phyloP scores from a whole-genome alignment of 2,888 invertebrate genomes.

The Xylota segnis region DNA sequence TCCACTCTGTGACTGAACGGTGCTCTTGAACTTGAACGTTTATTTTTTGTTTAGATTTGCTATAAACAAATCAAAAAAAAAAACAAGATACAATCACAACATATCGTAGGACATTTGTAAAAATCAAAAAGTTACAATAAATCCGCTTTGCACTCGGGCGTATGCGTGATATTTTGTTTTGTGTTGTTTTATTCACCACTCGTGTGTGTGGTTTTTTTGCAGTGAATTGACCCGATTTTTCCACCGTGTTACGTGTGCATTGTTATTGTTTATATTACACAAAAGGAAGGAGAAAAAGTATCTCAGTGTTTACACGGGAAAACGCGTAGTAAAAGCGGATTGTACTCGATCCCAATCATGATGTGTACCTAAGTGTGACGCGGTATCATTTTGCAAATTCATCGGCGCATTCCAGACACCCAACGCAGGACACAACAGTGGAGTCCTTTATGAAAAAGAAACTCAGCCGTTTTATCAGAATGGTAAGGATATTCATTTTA shows the following conservation, averaged over 20 bases:
- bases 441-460: slow-evolving; percentile 77
- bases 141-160: slow-evolving; percentile 55
- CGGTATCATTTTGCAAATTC: slow-evolving; percentile 5
- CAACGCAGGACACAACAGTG: slow-evolving; percentile 40
- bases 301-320: slow-evolving; percentile 50
- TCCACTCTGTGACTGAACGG: slow-evolving; percentile 56
- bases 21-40: slow-evolving; percentile 75
- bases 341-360: slow-evolving; percentile 20
- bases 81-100: slow-evolving; percentile 7
- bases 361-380: slow-evolving; percentile 54
- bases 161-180: slow-evolving; percentile 61
- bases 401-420: neutral
- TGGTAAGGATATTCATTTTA: slow-evolving; percentile 59
- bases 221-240: slow-evolving; percentile 49
- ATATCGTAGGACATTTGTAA: slow-evolving; percentile 48
- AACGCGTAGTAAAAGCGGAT: slow-evolving; percentile 58
- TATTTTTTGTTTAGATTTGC: slow-evolving; percentile 11
- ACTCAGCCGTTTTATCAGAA: slow-evolving; percentile 75
- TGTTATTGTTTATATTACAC: slow-evolving; percentile 44
- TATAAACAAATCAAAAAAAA: slow-evolving; percentile 53
- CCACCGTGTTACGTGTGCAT: slow-evolving; percentile 50
- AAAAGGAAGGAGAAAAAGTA: neutral
- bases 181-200: neutral
- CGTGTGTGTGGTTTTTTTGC: slow-evolving; percentile 26
- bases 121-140: slow-evolving; percentile 19